Base-by-base conservation (phyloP, 2,888 invertebrate genomes). In the Sturmia bella region DNA sequence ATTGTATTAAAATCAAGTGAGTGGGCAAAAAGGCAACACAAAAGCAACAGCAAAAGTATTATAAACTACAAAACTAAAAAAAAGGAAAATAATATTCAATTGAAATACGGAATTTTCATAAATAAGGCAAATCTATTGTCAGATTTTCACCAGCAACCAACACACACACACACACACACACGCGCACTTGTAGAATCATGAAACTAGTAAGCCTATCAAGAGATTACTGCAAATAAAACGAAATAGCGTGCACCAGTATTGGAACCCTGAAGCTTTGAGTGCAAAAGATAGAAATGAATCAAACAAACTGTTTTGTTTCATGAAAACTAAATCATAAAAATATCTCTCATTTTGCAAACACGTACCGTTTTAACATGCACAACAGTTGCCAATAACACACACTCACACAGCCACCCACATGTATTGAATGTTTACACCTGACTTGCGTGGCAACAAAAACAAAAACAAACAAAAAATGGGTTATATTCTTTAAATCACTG, bases 1-100 rank as follows among this genome's bases (percentile, higher is more conserved):
- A 79, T 79, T 79, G 57, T 52, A 66, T 73, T 79, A 79, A 54
- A 59, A 68, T 73, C 66, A 59, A 79, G 52, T 66, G 59, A 66
- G 66, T 72, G 24, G 50, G 9, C 15, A 37, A 57, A 21, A 24
- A 50, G n/a, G 3, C n/a, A 50, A 32, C 45, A 13, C 6, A 54
- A 54, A 54, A 68, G n/a, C 27, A n/a, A 21, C 13, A 12, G 2
- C 3, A 52, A 15, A 13, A 19, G 27, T 21, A 59, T 45, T 45
- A 59, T 52, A 66, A 75, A n/a, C 39, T 15, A 11, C 1, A 50
- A 15, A 24, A 63, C 27, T 3, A 15, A 9, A 45, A 50, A 24
- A 59, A 32, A 21, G 52, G 19, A 9, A 64, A 64, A 13, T 17
- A 4, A 24, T 19, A 43, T 61, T 52, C 32, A 63, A 64, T 48